Evolutionary conservation across 1,140 invertebrate species (phyloP).

Genomic region (Magallana ariakensis): DNA sequence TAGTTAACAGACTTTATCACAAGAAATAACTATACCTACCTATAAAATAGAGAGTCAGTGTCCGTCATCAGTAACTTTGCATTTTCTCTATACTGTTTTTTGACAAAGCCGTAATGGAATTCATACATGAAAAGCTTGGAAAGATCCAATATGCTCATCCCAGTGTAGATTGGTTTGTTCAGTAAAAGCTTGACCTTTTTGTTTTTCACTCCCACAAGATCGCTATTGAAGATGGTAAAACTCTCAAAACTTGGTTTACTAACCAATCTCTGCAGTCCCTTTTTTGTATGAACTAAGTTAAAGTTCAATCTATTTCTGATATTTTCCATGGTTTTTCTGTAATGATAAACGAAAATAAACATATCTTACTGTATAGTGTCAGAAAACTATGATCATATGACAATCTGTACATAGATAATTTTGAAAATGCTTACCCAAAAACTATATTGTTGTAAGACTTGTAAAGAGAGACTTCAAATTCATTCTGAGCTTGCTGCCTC

Average conservation of each 20-base stretch:
- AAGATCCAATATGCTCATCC: no score
- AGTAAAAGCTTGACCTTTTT: slow-evolving; percentile 60
- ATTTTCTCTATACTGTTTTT: slow-evolving; percentile 68
- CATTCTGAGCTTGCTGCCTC: slow-evolving; percentile 73
- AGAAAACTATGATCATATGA: no score
- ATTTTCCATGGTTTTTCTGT: slow-evolving; percentile 80
- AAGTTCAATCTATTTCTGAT: slow-evolving; percentile 62
- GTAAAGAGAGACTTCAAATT: slow-evolving; percentile 79
- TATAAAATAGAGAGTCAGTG: slow-evolving; percentile 79
- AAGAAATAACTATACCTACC: slow-evolving; percentile 59
- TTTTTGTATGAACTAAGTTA: slow-evolving; percentile 52
- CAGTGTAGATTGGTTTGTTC: slow-evolving; percentile 65
- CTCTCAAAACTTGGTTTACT: slow-evolving; percentile 75
- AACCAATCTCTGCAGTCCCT: slow-evolving; percentile 62
- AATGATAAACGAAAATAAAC: background rate
- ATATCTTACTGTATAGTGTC: no score
- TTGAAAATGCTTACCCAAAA: slow-evolving; percentile 74
- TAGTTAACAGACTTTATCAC: no score
- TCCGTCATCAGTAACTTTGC: slow-evolving; percentile 76
- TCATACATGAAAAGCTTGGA: no score
- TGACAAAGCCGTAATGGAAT: no score
- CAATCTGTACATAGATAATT: no score
- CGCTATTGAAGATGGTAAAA: slow-evolving; percentile 26
- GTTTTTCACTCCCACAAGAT: slow-evolving; percentile 59
- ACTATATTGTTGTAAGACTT: slow-evolving; percentile 77